phyloP scores from a whole-genome alignment of 2,888 invertebrate genomes.

The Sinelater perroti region DNA sequence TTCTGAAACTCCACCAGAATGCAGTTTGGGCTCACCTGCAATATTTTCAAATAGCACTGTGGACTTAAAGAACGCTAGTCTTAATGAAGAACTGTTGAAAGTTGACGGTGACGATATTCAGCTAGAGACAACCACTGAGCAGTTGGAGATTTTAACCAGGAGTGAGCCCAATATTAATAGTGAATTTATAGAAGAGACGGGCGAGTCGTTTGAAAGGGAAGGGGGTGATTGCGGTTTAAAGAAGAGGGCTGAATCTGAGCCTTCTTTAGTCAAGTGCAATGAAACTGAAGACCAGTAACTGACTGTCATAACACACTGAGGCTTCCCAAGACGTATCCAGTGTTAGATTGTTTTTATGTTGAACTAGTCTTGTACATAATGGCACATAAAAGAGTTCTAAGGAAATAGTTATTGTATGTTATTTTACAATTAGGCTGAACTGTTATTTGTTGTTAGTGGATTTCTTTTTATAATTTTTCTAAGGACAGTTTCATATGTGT shows the following conservation, averaged over 20 bases:
- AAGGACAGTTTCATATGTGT: slow-evolving; percentile 23
- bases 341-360: slow-evolving; percentile 4
- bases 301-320: slow-evolving; percentile 25
- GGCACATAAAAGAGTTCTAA: slow-evolving; percentile 5
- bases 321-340: slow-evolving; percentile 9
- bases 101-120: slow-evolving; percentile 58
- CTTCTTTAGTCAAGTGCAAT: slow-evolving; percentile 66
- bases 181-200: slow-evolving; percentile 55
- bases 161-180: slow-evolving; percentile 71
- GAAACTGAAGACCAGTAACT: slow-evolving; percentile 53
- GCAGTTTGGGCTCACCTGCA: slow-evolving; percentile 75
- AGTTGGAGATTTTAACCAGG: slow-evolving; percentile 64
- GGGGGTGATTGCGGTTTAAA: slow-evolving; percentile 59
- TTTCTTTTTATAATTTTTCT: slow-evolving; percentile 25
- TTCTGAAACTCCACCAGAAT: slow-evolving; percentile 58
- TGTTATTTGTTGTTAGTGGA: slow-evolving; percentile 16
- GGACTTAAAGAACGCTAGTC: slow-evolving; percentile 80
- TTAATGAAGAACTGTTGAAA: slow-evolving; percentile 78
- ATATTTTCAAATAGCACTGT: slow-evolving; percentile 89
- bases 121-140: slow-evolving; percentile 52
- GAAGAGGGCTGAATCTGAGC: slow-evolving; percentile 72
- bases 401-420: slow-evolving; percentile 10
- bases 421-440: slow-evolving; percentile 8
- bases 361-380: slow-evolving; percentile 29
- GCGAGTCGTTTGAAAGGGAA: slow-evolving; percentile 51